A percentile compares a stretch with the other conserved stretches of the same genome.
Evolutionary conservation across 2,888 invertebrate species (phyloP).

Genomic region (Sepioteuthis lessoniana): DNA sequence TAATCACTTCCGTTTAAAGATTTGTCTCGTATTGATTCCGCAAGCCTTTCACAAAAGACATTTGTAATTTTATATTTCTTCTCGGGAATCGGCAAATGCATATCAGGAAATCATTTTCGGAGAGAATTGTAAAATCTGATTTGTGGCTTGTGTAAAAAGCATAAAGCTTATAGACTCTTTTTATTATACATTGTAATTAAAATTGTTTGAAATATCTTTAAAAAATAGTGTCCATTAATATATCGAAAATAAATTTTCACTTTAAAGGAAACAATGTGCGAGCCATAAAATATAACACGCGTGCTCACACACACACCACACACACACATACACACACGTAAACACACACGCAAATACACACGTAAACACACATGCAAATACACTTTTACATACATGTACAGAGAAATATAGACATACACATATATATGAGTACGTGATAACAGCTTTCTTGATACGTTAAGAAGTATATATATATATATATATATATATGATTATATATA

Average conservation of each 20-base stretch:
- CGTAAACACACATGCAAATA: too few relatives aligned
- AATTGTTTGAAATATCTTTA: neutral
- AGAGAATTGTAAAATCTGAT: neutral
- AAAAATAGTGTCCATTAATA: neutral
- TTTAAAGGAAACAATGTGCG: neutral
- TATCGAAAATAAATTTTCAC: too few relatives aligned
- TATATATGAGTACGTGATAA: too few relatives aligned
- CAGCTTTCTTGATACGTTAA: too few relatives aligned
- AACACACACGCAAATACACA: too few relatives aligned
- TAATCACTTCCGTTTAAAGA: neutral
- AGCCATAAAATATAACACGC: too few relatives aligned
- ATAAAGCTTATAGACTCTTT: neutral
- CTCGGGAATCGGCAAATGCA: neutral
- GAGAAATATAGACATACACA: too few relatives aligned
- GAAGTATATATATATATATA: too few relatives aligned
- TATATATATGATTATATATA: too few relatives aligned
- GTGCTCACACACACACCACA: too few relatives aligned
- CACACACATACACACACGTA: too few relatives aligned
- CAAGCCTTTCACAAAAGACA: conserved; percentile 1
- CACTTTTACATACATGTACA: too few relatives aligned
- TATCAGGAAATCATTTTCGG: neutral
- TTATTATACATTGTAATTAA: neutral
- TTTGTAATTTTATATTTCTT: conserved; percentile 33
- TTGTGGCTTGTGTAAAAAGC: neutral
- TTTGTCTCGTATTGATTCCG: neutral